Conservation (phyloP, 1,140 invertebrate genomes). For the Lordiphosa stackelbergi region DNA sequence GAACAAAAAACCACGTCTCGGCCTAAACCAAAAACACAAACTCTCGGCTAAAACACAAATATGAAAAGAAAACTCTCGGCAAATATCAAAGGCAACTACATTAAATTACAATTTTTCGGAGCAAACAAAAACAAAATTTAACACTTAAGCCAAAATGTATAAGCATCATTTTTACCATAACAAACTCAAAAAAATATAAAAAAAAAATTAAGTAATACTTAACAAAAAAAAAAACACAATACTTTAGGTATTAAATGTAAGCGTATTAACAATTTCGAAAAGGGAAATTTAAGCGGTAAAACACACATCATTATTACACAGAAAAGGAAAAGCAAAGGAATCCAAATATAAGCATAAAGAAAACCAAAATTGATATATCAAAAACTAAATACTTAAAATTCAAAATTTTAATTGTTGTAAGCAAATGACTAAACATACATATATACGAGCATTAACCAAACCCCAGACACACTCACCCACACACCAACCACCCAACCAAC, state of each 20-base stretch:
- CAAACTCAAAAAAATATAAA: not conserved
- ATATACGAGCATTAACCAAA: constrained; percentile 51
- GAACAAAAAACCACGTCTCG: constrained; percentile 13
- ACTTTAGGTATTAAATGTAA: constrained; percentile 68
- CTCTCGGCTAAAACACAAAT: constrained; percentile 33
- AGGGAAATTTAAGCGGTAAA: constrained; percentile 17
- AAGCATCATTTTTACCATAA: constrained; percentile 67
- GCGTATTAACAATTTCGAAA: constrained; percentile 47
- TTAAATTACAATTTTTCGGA: constrained; percentile 65
- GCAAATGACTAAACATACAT: constrained; percentile 41
- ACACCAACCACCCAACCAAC: constrained; percentile 21
- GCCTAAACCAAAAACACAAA: not conserved
- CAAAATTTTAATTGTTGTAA: constrained; percentile 75
- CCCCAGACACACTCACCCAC: constrained; percentile 13
- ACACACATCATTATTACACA: not conserved
- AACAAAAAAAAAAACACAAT: constrained; percentile 42
- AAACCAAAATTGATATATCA: constrained; percentile 22
- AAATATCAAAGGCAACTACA: constrained; percentile 49
- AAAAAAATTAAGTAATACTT: constrained; percentile 29
- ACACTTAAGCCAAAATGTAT: constrained; percentile 65
- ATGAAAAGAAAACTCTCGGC: constrained; percentile 25
- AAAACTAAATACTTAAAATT: constrained; percentile 47
- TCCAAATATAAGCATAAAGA: constrained; percentile 12
- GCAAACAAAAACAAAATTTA: constrained; percentile 56
- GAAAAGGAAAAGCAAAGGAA: constrained; percentile 15